Evolutionary conservation across 2,113 vertebrate species (phyloP), one percentile per base, ranked within the genome.

Genomic region (Pantherophis guttatus): DNA sequence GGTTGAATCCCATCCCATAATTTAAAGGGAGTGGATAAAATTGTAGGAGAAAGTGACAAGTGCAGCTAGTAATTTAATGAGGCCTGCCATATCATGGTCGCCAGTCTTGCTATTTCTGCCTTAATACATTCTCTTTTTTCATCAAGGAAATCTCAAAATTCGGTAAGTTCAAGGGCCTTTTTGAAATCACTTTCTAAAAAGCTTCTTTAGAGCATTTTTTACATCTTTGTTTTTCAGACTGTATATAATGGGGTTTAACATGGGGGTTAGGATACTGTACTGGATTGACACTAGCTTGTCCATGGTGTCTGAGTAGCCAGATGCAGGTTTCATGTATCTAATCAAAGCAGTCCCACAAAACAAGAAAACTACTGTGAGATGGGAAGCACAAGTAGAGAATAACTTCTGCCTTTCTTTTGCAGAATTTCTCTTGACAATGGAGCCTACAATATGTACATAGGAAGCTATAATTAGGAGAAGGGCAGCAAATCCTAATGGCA

Each of bases 331-430:
- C 55, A 96, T 50, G 58, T 97, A 97, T 87, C 87, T 96, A 89
- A 94, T 81, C 11, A 97, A 92, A 85, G 95, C 96, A 12, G 95
- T 97, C 21, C 96, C 95, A 52, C 96, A 94, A 44, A 95, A 96
- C n/a, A 97, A 88, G n/a, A 94, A 95, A 58, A 96, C 96, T 48
- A 97, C 96, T 85, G 93, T 96, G 85, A 97, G 94, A 55, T 96
- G 95, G 87, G 96, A 97, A 8, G 92, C 95, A 62, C 95, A 97
- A 11, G 96, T 97, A 11, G 96, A 97, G 88, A 97, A 97, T 88
- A 95, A 17, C 70, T 81, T 81, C 70, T 94, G 95, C 13, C 95
- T 97, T 75, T 95, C 95, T 81, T 59, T 94, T 48, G 95, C 12
- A 62, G 96, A 97, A 3, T 92, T 92, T 17, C 96, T 94, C 93